phyloP scores from a whole-genome alignment of 2,888 invertebrate species.

The Macaria notata region DNA sequence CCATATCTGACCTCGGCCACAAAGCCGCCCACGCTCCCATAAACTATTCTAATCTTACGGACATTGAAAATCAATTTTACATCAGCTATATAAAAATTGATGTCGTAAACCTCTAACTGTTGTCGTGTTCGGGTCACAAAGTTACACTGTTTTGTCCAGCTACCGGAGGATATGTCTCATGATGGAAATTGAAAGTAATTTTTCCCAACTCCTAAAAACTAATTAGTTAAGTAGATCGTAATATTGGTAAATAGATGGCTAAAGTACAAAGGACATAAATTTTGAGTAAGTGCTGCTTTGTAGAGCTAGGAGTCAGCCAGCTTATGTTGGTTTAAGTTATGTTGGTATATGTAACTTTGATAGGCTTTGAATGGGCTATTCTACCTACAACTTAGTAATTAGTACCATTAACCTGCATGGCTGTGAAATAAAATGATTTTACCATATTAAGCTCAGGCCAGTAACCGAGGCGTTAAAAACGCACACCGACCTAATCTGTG shows the following conservation, averaged over 20 bases:
- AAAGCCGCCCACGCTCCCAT: slow-evolving; percentile 49
- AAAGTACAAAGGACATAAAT: too few species aligned
- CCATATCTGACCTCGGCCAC: slow-evolving; percentile 46
- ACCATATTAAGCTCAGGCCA: slow-evolving; percentile 10
- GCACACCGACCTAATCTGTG: slow-evolving; percentile 53
- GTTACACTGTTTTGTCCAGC: slow-evolving; percentile 16
- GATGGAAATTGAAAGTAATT: too few species aligned
- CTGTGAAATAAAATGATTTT: background rate
- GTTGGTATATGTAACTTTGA: too few species aligned
- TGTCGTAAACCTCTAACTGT: slow-evolving; percentile 24
- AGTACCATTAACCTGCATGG: too few species aligned
- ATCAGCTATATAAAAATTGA: slow-evolving; percentile 36
- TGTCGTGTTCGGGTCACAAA: slow-evolving; percentile 9
- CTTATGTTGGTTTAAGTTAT: too few species aligned
- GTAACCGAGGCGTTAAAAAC: slow-evolving; percentile 37
- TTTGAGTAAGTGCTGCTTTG: too few species aligned
- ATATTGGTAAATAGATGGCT: too few species aligned
- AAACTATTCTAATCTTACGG: slow-evolving; percentile 46
- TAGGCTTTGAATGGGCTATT: too few species aligned
- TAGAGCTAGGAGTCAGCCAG: too few species aligned
- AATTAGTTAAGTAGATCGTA: too few species aligned
- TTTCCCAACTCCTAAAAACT: too few species aligned
- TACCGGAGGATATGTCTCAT: background rate
- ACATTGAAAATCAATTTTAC: slow-evolving; percentile 64
- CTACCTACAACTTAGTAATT: too few species aligned